Evolutionary conservation across 2,797 vertebrate genomes (phyloP).

Genomic region (Semotilus atromaculatus): DNA sequence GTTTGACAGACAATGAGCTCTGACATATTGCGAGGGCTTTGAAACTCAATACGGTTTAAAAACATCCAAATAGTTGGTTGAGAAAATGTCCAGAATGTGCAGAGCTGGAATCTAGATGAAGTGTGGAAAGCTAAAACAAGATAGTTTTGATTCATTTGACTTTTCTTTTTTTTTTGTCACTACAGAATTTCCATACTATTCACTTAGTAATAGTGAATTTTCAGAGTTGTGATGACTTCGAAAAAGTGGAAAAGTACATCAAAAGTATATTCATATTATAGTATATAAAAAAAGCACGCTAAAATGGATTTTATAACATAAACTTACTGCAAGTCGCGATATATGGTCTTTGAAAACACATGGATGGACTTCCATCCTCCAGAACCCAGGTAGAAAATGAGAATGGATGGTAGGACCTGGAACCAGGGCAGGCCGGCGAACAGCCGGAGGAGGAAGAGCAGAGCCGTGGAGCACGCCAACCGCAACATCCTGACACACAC

Average conservation of each 20-base stretch:
- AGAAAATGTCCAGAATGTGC: not conserved
- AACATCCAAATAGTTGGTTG: not conserved
- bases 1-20: not conserved
- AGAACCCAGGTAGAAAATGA: slow-evolving; percentile 89
- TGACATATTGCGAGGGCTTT: not conserved
- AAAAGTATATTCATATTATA: not conserved
- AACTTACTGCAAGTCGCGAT: slow-evolving; percentile 90
- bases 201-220: too few species aligned
- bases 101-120: not conserved
- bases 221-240: not conserved
- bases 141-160: not conserved
- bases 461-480: slow-evolving; percentile 80
- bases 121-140: not conserved
- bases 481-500: slow-evolving; percentile 84
- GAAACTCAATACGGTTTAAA: not conserved
- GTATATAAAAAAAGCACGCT: not conserved
- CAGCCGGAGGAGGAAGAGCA: slow-evolving; percentile 86
- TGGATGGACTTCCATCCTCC: slow-evolving; percentile 90
- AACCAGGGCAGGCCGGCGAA: slow-evolving; percentile 87
- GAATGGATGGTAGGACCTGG: slow-evolving; percentile 83
- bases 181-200: not conserved
- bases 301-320: not conserved
- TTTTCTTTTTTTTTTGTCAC: not conserved
- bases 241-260: not conserved
- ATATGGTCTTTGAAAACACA: slow-evolving; percentile 87